Evolutionary conservation across 2,797 vertebrate species (phyloP), one percentile per base, ranked within the genome.

Genomic region (Hylomyscus alleni): DNA sequence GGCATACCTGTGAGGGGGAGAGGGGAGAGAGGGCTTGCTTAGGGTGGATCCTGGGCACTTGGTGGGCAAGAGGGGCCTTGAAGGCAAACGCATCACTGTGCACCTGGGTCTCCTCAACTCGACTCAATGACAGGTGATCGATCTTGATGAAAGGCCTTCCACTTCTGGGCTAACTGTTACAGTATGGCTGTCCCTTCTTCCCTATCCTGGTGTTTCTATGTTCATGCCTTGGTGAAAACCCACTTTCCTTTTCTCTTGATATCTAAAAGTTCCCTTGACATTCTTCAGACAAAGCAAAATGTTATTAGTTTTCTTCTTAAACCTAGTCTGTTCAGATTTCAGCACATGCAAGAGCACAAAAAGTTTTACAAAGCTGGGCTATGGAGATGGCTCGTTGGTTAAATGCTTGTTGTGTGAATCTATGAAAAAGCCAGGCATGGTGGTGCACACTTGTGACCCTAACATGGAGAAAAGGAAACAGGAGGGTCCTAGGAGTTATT

Each of bases 1-100:
- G 94, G 99, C 99, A 0, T 99, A 99, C 98, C 99, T 99, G 98
- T 91, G 81, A 40, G 88, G 88, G n/a, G 22, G 90, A 1, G 65
- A 9, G 50, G 14, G 50, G 76, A 96, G 77, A 95, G n/a, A 47
- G 44, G 29, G 13, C 58, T 93, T 17, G 37, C 92, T 95, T 81
- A 94, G 94, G 34, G 10, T 50, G n/a, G 12, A 15, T 1, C 19
- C 5, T 65, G 60, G 60, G 82, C 60, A 47, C 44, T 9, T 67
- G 82, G 60, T 14, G 31, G 47, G 20, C 13, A 52, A 37, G 20
- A 52, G 12, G 31, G 20, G 20, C 3, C 19, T 52, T 85, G 19
- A 67, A 50, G 62, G 44, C 62, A n/a, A 82, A 52, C 24, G 40
- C 3, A 7, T 26, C 62, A 15, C 40, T 29, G 37, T 29, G 19